phyloP scores from a whole-genome alignment of 2,797 vertebrate species.

The Parambassis ranga region DNA sequence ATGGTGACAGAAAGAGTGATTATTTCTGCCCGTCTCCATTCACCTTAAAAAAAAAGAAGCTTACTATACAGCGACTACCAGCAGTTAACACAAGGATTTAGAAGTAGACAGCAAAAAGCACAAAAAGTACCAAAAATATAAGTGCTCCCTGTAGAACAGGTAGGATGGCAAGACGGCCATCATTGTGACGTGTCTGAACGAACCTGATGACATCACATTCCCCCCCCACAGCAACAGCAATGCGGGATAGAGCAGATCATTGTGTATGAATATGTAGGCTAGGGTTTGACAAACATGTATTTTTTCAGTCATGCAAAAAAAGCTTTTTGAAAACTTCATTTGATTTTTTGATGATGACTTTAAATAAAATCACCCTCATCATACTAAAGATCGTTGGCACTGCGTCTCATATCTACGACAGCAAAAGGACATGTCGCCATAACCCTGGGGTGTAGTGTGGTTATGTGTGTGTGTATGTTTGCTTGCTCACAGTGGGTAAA shows the following conservation, averaged over 20 bases:
- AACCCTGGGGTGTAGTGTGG: constrained; percentile 1
- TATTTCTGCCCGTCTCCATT: neutral
- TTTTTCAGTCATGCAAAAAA: too few species aligned
- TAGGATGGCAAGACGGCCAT: neutral
- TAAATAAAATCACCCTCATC: neutral
- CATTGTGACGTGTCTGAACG: constrained; percentile 5
- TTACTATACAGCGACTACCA: neutral
- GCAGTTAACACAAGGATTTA: neutral
- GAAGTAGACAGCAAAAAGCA: constrained; percentile 7
- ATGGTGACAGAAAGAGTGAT: neutral
- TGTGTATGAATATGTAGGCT: neutral
- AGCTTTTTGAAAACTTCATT: too few species aligned
- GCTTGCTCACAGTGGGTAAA: constrained; percentile 43
- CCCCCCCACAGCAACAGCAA: neutral
- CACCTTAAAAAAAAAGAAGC: neutral
- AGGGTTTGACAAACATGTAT: constrained; percentile 1
- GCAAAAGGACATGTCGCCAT: neutral
- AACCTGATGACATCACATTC: constrained; percentile 41
- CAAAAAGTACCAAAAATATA: constrained; percentile 2
- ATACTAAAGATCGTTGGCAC: too few species aligned
- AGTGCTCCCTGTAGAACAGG: constrained; percentile 34
- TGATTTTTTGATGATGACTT: too few species aligned
- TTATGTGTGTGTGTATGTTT: constrained; percentile 15
- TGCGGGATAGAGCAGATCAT: constrained; percentile 3
- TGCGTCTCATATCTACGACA: neutral